Evolutionary conservation across 2,888 invertebrate genomes (phyloP), one percentile per base, ranked within the genome.

Genomic region (Pyrgus malvae): DNA sequence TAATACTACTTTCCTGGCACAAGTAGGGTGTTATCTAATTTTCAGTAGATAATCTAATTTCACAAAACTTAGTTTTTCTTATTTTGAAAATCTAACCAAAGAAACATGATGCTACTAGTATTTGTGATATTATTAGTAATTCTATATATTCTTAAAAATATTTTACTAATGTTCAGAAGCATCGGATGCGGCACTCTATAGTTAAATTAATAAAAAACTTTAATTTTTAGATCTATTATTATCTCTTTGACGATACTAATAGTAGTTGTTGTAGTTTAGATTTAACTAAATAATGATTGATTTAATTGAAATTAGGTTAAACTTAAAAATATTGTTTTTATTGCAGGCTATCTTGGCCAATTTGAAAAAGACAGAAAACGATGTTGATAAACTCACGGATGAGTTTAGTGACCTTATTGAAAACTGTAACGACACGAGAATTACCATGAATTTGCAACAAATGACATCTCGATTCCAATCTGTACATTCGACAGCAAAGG

Each of bases 381-480:
- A 97, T 68, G 94, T 97, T 61, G 97, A 97, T 74, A 95, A 96
- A 83, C 91, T 97, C 76, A 94, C 94, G 57, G 96, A 97, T 66
- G 95, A 96, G 66, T 95, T 96, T 17, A 95, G 95, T 38, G 97
- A 97, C 69, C 86, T 97, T 11, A 94, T 95, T 57, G 96, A 97
- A 72, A 94, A 93, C 64, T 96, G 96, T 64, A 96, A 96, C 16
- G 97, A 97, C 73, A 94, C 95, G 0, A 93, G 97, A 71, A 95
- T 97, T 55, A 95, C 97, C 1, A 95, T 96, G 61, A 97, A 95
- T 74, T 93, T 97, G 23, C 97, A 98, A 74, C 97, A 97, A 80
- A 94, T 97, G 58, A 95, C 96, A 1, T 97, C 97, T 3, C 91
- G 97, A 55, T 97, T 97, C 88, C 97, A 97, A 77, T 95, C 97